A percentile compares a stretch with the other conserved stretches of the same genome.
Evolutionary conservation across 2,888 invertebrate species (phyloP).

Genomic region (Cylindroiulus punctatus): DNA sequence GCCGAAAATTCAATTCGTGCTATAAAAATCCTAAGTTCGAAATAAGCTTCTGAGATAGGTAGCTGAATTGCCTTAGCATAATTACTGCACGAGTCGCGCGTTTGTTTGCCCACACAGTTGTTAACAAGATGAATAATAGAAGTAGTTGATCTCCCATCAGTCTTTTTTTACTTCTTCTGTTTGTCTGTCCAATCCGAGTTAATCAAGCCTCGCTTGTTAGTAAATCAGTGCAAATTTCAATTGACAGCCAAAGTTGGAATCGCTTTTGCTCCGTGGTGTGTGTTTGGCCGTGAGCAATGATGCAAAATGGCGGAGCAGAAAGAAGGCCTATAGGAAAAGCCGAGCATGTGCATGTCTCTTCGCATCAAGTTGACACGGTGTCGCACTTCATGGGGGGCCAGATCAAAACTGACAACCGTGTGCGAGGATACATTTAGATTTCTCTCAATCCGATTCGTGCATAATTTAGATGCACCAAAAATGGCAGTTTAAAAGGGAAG

Average conservation of each 20-base stretch:
- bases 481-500: neutral
- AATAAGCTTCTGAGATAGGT: neutral
- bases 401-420: constrained; percentile 45
- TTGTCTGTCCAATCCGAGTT: neutral
- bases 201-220: constrained; percentile 45
- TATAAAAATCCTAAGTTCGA: neutral
- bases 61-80: neutral
- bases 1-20: too few relatives aligned
- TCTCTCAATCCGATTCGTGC: constrained; percentile 39
- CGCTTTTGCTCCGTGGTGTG: neutral
- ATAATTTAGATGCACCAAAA: constrained; percentile 33
- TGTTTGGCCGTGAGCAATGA: constrained; percentile 31
- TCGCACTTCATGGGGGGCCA: constrained; percentile 18
- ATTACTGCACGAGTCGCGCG: neutral
- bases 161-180: neutral
- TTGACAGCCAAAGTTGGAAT: constrained; percentile 28
- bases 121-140: constrained; percentile 40
- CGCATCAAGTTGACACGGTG: constrained; percentile 22
- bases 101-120: constrained; percentile 33
- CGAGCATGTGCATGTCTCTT: neutral
- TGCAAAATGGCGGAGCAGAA: neutral
- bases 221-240: constrained; percentile 40
- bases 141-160: constrained; percentile 34
- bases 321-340: neutral
- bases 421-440: constrained; percentile 30